Conservation (phyloP, 2,888 invertebrate species). For the Phyllotreta cruciferae region DNA sequence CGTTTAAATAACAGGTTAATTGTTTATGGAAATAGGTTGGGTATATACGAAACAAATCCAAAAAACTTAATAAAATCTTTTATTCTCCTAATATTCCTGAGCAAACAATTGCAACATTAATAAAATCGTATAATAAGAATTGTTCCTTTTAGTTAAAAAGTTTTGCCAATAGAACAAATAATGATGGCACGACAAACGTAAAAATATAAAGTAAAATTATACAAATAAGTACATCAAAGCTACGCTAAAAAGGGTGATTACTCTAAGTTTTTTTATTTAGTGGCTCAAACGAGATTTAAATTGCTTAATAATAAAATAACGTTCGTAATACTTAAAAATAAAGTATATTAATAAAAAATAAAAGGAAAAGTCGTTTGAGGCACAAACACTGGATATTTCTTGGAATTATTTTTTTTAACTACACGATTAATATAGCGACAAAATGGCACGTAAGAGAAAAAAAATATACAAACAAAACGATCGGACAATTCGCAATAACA, state of each 20-base stretch:
- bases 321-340: conserved; percentile 1
- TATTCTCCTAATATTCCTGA: conserved; percentile 56
- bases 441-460: conserved; percentile 26
- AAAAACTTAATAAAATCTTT: conserved; percentile 36
- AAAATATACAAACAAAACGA: conserved; percentile 29
- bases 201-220: conserved; percentile 36
- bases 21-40: not conserved
- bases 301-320: not conserved
- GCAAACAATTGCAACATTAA: conserved; percentile 55
- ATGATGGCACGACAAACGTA: conserved; percentile 47
- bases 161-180: conserved; percentile 42
- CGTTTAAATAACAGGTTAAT: too few species aligned
- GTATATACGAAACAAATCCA: conserved; percentile 19
- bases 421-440: conserved; percentile 23
- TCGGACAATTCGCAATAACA: conserved; percentile 13
- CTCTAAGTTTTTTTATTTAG: conserved; percentile 19
- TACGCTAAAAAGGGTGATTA: conserved; percentile 34
- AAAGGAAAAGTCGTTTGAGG: conserved; percentile 12
- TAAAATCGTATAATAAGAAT: conserved; percentile 36
- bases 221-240: conserved; percentile 36
- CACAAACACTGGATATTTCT: conserved; percentile 7
- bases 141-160: conserved; percentile 19
- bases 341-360: not conserved
- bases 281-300: conserved; percentile 20
- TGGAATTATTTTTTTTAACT: conserved; percentile 4